Evolutionary conservation across 2,797 vertebrate genomes (phyloP).

Genomic region (Cygnus olor): DNA sequence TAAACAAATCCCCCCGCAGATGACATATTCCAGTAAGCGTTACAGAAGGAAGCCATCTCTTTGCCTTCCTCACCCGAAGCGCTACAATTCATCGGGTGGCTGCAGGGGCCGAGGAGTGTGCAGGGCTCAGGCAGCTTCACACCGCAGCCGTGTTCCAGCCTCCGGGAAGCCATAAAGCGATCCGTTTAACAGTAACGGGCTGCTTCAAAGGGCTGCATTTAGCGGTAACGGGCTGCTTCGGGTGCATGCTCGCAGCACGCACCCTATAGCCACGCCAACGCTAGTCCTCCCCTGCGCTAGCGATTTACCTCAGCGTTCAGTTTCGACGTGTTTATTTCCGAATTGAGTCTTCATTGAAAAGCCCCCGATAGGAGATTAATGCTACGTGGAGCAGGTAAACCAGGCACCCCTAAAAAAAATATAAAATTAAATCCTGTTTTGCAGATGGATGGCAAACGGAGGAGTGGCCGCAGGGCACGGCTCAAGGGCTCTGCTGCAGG

Average conservation of each 20-base stretch:
- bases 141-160: background rate
- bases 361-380: rapidly evolving
- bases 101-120: background rate
- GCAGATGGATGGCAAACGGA: background rate
- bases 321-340: background rate
- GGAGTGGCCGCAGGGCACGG: too few species aligned
- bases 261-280: background rate
- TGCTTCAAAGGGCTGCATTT: background rate
- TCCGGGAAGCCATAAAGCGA: background rate
- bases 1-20: rapidly evolving
- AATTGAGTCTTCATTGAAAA: background rate
- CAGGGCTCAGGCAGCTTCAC: background rate
- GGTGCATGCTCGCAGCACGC: background rate
- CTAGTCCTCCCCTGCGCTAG: background rate
- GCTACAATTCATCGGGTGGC: background rate
- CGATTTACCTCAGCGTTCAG: background rate
- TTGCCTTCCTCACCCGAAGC: background rate
- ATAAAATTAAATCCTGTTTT: background rate
- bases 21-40: background rate
- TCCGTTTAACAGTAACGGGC: background rate
- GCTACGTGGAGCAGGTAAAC: background rate
- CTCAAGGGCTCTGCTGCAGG: background rate
- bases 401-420: background rate
- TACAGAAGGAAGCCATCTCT: background rate
- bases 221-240: rapidly evolving